Base-by-base conservation (phyloP, 2,888 invertebrate species). In the Lasioglossum figueresi region DNA sequence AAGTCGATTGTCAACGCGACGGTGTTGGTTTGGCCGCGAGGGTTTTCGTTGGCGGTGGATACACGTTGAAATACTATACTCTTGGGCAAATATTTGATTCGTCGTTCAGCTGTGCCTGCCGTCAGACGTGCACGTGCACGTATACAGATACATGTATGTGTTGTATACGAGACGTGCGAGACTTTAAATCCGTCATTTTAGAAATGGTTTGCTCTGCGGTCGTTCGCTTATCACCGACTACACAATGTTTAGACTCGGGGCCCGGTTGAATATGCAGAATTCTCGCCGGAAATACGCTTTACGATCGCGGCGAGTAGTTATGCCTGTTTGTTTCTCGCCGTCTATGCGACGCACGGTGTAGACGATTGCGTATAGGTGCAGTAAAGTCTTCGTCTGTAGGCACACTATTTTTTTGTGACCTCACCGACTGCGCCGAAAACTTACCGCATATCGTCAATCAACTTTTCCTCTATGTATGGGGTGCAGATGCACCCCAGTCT, bases 51-150 rank as follows among this genome's bases (percentile, higher is more conserved):
- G 45, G 14, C 66, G 34, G 23, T 52, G 75, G 37, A 23, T 48
- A 19, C 31, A 31, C 71, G 16, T 14, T 12, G 8, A 63, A 83
- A 74, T 77, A 27, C 45, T 63, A 63, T 31, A 63, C 19, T 5
- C 37, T 5, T 40, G 40, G 6, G 34, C 78, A 84, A 84, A 84
- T 83, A 83, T 84, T 84, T 83, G 66, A 84, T 27, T 71, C n/a
- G n/a, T 71, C 59, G 72, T 56, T 31, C 56, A n/a, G 66, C 31
- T 48, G 34, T 66, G 34, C 52, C 5, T 27, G 59, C 14, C 27
- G 59, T n/a, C n/a, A 5, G 12, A 27, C 27, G 59, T 59, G 27
- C 56, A 23, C n/a, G n/a, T n/a, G 56, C 27, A 27, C n/a, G n/a
- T 43, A 23, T 2, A 48, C 23, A 8, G 48, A 23, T 52, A 52